Conservation (phyloP, 2,888 invertebrate species). For the Deilephila porcellus region DNA sequence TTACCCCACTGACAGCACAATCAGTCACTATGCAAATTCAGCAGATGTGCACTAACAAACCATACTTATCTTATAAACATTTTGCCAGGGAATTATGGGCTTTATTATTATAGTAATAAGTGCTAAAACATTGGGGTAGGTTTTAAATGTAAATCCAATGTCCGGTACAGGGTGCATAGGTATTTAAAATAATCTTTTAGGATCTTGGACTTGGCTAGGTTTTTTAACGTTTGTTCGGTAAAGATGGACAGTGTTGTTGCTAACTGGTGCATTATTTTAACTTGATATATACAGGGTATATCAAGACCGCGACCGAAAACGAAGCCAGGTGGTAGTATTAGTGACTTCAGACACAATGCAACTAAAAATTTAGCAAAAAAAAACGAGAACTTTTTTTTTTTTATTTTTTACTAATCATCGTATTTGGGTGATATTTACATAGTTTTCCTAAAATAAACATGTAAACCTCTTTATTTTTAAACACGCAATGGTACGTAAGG, state of each 20-base stretch:
- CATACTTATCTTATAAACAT: background rate
- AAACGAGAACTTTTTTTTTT: too few relatives aligned
- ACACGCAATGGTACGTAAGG: too few relatives aligned
- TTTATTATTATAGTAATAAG: conserved; percentile 9
- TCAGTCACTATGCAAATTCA: conserved; percentile 72
- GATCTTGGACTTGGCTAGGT: background rate
- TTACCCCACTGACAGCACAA: conserved; percentile 63
- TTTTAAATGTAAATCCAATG: conserved; percentile 35
- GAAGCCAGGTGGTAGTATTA: too few relatives aligned
- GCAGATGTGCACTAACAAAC: conserved; percentile 59
- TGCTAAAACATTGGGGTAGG: background rate
- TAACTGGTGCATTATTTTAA: background rate
- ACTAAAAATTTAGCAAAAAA: too few relatives aligned
- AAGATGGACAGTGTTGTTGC: background rate
- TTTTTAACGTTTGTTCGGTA: background rate
- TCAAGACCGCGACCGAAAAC: too few relatives aligned
- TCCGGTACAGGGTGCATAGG: conserved; percentile 48
- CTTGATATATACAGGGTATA: too few relatives aligned
- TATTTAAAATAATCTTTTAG: conserved; percentile 32
- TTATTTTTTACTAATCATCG: too few relatives aligned
- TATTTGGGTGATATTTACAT: too few relatives aligned
- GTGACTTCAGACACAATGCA: too few relatives aligned
- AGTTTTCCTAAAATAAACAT: too few relatives aligned
- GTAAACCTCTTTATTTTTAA: too few relatives aligned
- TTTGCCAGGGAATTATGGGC: conserved; percentile 32